These are phyloP conservation scores for Ostrea denselamellosa DNA, from an alignment of 1,140 invertebrate genomes.

Conservation along the genomic window DNA sequence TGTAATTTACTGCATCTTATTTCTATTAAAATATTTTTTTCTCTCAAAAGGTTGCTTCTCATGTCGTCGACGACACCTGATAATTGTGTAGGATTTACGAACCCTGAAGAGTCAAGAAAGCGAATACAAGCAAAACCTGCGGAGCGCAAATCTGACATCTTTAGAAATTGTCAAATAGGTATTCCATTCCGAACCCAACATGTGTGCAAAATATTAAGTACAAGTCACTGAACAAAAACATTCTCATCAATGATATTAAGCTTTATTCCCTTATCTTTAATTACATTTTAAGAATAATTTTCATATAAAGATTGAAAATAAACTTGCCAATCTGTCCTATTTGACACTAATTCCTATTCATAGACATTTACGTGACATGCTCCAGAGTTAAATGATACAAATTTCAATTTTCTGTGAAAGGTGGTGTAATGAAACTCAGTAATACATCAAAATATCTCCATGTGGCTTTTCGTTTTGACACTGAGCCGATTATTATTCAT, in stretches of 20 bases:
- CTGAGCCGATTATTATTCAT: slow-evolving; percentile 44
- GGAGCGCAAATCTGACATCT: slow-evolving; percentile 47
- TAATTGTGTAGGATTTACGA: slow-evolving; percentile 19
- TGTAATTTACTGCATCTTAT: neutral
- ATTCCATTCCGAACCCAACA: slow-evolving; percentile 47
- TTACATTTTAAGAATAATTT: slow-evolving; percentile 51
- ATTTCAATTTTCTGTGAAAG: slow-evolving; percentile 51
- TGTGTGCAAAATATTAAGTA: slow-evolving; percentile 51
- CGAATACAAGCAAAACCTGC: slow-evolving; percentile 46
- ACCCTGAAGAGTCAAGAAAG: slow-evolving; percentile 32
- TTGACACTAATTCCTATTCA: slow-evolving; percentile 52
- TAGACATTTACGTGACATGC: slow-evolving; percentile 13
- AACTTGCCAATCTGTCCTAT: slow-evolving; percentile 48
- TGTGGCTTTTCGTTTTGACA: slow-evolving; percentile 42
- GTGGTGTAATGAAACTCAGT: slow-evolving; percentile 47
- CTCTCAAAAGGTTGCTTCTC: slow-evolving; percentile 30
- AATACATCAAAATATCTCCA: slow-evolving; percentile 36
- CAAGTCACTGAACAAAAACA: slow-evolving; percentile 54
- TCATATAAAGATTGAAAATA: slow-evolving; percentile 51
- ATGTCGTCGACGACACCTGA: slow-evolving; percentile 23
- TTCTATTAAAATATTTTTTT: neutral
- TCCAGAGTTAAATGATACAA: slow-evolving; percentile 49
- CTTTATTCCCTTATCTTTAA: slow-evolving; percentile 46
- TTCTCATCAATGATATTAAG: slow-evolving; percentile 52
- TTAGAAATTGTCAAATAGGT: slow-evolving; percentile 40